These are phyloP conservation scores for Falco rusticolus DNA, from an alignment of 2,797 vertebrate genomes.

Conservation along the genomic window DNA sequence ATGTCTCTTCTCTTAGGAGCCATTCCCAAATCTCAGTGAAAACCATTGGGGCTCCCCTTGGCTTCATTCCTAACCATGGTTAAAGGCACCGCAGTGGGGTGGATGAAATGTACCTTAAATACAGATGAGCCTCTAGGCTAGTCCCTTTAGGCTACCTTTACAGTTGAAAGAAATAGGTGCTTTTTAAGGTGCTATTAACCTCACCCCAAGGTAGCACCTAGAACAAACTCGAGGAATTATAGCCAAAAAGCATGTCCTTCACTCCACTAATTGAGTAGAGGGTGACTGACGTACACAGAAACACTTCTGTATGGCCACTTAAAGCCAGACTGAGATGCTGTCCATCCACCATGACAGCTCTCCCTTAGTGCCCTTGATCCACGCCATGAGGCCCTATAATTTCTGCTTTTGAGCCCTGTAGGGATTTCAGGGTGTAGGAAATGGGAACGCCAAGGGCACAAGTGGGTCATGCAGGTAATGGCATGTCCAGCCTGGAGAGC, in stretches of 20 bases:
- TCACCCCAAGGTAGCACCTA: not conserved
- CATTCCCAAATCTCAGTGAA: not conserved
- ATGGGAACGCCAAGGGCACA: not conserved
- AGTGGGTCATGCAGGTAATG: not conserved
- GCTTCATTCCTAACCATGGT: not conserved
- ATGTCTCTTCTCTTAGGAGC: not conserved
- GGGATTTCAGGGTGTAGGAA: not conserved
- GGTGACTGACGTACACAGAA: not conserved
- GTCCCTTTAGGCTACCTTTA: not conserved
- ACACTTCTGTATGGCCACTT: not conserved
- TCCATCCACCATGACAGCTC: not conserved
- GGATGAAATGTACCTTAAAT: not conserved
- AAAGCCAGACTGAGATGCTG: not conserved
- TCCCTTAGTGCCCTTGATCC: not conserved
- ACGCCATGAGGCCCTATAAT: not conserved
- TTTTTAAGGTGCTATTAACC: not conserved
- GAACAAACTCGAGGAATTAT: not conserved
- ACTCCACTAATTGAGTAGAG: not conserved
- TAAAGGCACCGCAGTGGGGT: not conserved
- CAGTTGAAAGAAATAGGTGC: not conserved
- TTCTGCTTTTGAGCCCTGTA: not conserved
- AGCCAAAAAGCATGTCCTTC: not conserved
- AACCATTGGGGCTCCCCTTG: not conserved
- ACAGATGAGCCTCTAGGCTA: not conserved
- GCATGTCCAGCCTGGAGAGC: not conserved